These are phyloP conservation scores for Troglohyphantes excavatus DNA, from an alignment of 2,888 invertebrate genomes.

Conservation along the genomic window DNA sequence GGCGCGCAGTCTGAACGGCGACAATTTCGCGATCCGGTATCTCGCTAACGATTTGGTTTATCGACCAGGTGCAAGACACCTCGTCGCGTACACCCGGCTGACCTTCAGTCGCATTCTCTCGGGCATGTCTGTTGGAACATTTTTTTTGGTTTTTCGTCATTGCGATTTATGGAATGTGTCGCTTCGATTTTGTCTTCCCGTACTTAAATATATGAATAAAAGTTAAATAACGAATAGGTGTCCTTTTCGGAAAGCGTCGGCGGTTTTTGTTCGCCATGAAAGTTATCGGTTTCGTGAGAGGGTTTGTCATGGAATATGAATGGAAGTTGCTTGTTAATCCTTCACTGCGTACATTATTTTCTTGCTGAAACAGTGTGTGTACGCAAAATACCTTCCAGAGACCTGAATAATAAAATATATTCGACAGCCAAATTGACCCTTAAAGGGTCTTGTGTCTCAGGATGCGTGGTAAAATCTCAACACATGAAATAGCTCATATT, in stretches of 20 bases:
- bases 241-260: neutral
- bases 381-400: no score
- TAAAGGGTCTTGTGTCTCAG: no score
- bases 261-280: neutral
- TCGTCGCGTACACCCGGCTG: conserved; percentile 32
- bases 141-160: neutral
- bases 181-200: conserved; percentile 9
- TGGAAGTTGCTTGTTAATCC: neutral
- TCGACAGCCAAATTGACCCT: no score
- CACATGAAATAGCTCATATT: no score
- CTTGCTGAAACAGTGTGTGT: no score
- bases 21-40: conserved; percentile 55
- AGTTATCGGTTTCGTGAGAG: neutral
- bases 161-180: conserved; percentile 9
- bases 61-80: conserved; percentile 75
- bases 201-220: neutral
- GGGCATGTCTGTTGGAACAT: neutral
- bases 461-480: no score
- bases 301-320: neutral
- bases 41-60: conserved; percentile 62
- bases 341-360: no score
- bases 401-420: no score
- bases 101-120: conserved; percentile 60
- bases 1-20: conserved; percentile 65
- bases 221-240: conserved; percentile 1